Evolutionary conservation across 2,797 vertebrate species (phyloP).

Genomic region (Pteronotus mesoamericanus): DNA sequence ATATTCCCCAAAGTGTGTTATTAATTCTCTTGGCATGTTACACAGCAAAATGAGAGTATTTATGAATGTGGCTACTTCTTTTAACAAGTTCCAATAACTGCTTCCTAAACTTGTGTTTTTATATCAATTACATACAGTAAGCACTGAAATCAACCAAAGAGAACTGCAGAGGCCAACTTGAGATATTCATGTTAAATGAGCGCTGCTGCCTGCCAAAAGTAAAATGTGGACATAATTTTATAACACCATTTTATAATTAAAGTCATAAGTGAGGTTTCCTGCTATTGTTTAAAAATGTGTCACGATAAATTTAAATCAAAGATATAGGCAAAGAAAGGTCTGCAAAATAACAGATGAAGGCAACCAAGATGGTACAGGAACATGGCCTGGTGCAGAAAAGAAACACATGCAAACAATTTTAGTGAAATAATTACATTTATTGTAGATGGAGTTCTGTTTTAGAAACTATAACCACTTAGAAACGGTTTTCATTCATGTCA

Average conservation of each 20-base stretch:
- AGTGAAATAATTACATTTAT: conserved; percentile 85
- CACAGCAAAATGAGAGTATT: conserved; percentile 82
- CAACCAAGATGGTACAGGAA: conserved; percentile 78
- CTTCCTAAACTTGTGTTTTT: conserved; percentile 87
- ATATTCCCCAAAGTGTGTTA: conserved; percentile 79
- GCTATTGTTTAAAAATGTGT: conserved; percentile 89
- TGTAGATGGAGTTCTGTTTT: conserved; percentile 83
- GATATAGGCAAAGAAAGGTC: conserved; percentile 77
- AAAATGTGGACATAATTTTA: conserved; percentile 89
- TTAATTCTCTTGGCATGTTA: conserved; percentile 85
- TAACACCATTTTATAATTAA: conserved; percentile 88
- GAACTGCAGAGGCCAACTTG: conserved; percentile 78
- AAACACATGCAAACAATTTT: conserved; percentile 87
- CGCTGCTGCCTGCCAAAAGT: conserved; percentile 81
- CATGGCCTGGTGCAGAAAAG: conserved; percentile 71
- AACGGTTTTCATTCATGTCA: conserved; percentile 85
- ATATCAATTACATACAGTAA: conserved; percentile 86
- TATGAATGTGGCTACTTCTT: conserved; percentile 86
- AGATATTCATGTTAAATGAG: conserved; percentile 80
- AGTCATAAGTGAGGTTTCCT: conserved; percentile 88
- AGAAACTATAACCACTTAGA: conserved; percentile 84
- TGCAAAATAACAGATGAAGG: conserved; percentile 79
- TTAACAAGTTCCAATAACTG: conserved; percentile 87
- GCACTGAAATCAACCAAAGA: conserved; percentile 83
- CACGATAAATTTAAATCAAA: conserved; percentile 85